phyloP scores from a whole-genome alignment of 2,797 vertebrate genomes.

The Channallabes apus region DNA sequence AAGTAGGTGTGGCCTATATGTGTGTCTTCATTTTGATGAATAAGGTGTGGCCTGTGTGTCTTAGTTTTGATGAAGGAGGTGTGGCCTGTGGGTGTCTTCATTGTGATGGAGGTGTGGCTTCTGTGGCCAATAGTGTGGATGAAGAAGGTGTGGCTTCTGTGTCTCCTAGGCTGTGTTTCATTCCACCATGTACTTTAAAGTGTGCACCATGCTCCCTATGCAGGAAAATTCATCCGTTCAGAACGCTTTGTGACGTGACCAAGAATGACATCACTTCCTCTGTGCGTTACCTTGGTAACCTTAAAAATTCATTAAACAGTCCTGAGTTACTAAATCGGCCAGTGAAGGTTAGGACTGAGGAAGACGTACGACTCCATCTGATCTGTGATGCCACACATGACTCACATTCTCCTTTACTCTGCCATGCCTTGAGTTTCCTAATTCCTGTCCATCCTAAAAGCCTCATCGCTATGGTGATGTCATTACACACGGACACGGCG shows the following conservation, averaged over 20 bases:
- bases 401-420: conserved; percentile 56
- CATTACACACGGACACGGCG: conserved; percentile 64
- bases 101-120: background rate
- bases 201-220: too few species aligned
- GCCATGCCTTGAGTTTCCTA: conserved; percentile 61
- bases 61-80: background rate
- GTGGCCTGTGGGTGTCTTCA: background rate
- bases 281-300: too few species aligned
- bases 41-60: too few species aligned
- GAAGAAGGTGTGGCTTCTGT: background rate
- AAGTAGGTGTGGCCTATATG: too few species aligned
- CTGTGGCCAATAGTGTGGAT: background rate
- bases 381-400: conserved; percentile 59
- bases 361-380: background rate
- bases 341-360: background rate
- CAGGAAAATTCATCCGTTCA: too few species aligned
- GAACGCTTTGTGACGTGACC: too few species aligned
- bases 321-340: background rate
- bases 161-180: too few species aligned
- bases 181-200: too few species aligned
- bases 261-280: too few species aligned
- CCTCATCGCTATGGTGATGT: conserved; percentile 73
- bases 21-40: too few species aligned
- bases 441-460: conserved; percentile 62
- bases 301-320: too few species aligned